Conservation (phyloP, 64 coral and sea anemone species). For the Stichodactyla mertensii region DNA sequence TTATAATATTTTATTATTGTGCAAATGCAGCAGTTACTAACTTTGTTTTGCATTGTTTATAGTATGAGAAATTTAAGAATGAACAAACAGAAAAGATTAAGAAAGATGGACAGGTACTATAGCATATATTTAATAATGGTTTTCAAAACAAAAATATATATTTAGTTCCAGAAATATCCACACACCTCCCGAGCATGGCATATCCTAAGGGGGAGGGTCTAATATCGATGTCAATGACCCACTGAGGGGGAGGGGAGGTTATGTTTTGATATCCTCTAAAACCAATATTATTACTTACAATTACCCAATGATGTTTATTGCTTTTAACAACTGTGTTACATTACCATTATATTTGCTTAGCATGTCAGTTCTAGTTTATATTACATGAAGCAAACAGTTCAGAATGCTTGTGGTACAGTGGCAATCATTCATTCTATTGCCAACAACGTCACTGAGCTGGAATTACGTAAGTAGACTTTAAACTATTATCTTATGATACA, state of each 20-base stretch:
- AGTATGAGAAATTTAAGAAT: slow-evolving; percentile 71
- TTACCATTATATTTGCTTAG: slow-evolving; percentile 30
- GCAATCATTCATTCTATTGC: slow-evolving; percentile 94
- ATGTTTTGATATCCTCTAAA: too few species aligned
- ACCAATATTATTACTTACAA: too few species aligned
- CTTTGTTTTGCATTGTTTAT: too few species aligned
- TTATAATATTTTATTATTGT: too few species aligned
- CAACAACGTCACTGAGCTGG: slow-evolving; percentile 69
- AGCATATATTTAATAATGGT: background rate
- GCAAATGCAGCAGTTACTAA: too few species aligned
- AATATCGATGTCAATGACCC: too few species aligned
- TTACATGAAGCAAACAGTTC: slow-evolving; percentile 92
- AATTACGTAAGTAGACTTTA: slow-evolving; percentile 53
- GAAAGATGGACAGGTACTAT: slow-evolving; percentile 49
- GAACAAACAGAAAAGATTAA: slow-evolving; percentile 42
- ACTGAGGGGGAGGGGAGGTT: too few species aligned
- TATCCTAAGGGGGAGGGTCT: too few species aligned
- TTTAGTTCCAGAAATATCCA: too few species aligned
- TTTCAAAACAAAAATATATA: background rate
- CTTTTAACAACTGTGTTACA: background rate
- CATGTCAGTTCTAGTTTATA: slow-evolving; percentile 80
- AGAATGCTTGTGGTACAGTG: slow-evolving; percentile 96
- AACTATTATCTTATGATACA: background rate
- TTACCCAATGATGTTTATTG: too few species aligned
- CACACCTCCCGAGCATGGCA: too few species aligned